A percentile compares a stretch with the other conserved stretches of the same genome.
Evolutionary conservation across 2,113 vertebrate genomes (phyloP).

Genomic region (Silurus glanis): DNA sequence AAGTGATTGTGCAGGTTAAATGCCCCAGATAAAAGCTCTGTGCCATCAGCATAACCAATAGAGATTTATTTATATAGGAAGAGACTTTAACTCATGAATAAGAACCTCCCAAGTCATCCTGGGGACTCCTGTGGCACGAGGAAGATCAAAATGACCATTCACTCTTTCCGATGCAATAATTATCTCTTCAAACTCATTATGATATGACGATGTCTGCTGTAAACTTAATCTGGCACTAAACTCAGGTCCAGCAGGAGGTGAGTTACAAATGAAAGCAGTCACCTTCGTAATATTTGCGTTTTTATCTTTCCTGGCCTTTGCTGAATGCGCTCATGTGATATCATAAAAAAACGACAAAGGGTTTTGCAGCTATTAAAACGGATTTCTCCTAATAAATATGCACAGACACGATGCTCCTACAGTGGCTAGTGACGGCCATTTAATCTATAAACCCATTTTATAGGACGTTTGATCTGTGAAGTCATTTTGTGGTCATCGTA

Average conservation of each 20-base stretch:
- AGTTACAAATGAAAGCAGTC: conserved; percentile 7
- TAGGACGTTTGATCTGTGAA: conserved; percentile 41
- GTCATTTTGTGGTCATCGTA: conserved; percentile 30
- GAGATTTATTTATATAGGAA: not conserved
- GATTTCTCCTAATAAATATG: conserved; percentile 29
- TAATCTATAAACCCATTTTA: conserved; percentile 40
- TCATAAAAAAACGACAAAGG: conserved; percentile 36
- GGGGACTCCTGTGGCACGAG: not conserved
- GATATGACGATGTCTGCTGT: conserved; percentile 40
- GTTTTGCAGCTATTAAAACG: conserved; percentile 32
- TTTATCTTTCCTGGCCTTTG: not conserved
- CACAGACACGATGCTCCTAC: not conserved
- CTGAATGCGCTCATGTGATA: not conserved
- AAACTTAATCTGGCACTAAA: conserved; percentile 10
- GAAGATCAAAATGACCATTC: not conserved
- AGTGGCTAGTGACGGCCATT: conserved; percentile 6
- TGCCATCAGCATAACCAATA: not conserved
- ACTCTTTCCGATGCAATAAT: conserved; percentile 53
- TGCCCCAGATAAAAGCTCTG: not conserved
- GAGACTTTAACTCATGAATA: not conserved
- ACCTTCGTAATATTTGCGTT: not conserved
- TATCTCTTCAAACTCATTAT: conserved; percentile 61
- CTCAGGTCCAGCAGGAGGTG: conserved; percentile 29
- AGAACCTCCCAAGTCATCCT: not conserved
- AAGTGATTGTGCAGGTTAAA: not conserved